These are phyloP conservation scores for Sitta carolinensis DNA, from an alignment of 2,797 vertebrate species.

Conservation along the genomic window DNA sequence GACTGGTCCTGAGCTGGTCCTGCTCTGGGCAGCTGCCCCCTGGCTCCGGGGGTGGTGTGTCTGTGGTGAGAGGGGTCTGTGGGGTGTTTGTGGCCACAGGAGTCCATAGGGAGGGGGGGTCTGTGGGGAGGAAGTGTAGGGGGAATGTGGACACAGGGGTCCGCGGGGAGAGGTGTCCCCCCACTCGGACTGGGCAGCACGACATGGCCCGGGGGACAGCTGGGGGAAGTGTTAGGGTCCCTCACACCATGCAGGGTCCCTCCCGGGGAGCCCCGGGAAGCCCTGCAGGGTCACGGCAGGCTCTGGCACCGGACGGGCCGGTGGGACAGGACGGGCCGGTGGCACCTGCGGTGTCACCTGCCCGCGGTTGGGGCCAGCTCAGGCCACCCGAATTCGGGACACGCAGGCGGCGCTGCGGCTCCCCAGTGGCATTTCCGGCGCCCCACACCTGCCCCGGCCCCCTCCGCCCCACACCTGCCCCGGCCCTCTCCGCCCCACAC, in stretches of 20 bases:
- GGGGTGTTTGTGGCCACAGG: not conserved
- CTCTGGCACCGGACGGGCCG: not conserved
- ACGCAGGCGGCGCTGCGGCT: not conserved
- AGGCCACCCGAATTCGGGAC: not conserved
- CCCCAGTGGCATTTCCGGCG: not conserved
- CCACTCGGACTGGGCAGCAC: accelerated
- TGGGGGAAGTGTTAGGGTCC: accelerated
- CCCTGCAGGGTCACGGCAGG: not conserved
- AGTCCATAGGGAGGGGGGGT: accelerated
- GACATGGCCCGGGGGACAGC: not conserved
- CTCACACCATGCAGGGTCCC: accelerated
- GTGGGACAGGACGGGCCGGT: not conserved
- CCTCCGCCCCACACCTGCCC: not conserved
- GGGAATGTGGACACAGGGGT: not conserved
- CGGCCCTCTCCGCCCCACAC: no score
- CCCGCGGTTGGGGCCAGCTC: not conserved
- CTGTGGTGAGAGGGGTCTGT: no score
- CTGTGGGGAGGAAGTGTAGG: not conserved
- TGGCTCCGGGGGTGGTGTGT: not conserved
- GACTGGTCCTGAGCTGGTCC: not conserved
- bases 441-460: not conserved
- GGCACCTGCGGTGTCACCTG: not conserved
- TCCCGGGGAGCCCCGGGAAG: not conserved
- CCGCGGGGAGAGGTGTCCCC: not conserved
- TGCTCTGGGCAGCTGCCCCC: not conserved